Evolutionary conservation across 1,140 invertebrate species (phyloP).

Genomic region (Drosophila tsacasi): DNA sequence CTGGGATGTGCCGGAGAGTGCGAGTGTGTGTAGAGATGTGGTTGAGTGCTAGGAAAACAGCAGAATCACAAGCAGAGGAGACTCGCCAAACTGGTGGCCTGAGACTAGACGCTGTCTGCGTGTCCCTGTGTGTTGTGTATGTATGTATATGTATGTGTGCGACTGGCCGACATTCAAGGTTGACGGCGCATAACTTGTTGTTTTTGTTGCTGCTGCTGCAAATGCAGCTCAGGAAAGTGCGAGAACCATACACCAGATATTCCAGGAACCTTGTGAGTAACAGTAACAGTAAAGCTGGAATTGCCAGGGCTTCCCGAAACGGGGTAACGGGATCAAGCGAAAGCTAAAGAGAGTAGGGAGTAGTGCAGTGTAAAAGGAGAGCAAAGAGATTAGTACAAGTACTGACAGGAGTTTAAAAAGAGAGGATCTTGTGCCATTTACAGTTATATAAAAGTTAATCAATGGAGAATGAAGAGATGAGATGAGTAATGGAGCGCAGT

Average conservation of each 20-base stretch:
- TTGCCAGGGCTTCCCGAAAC: slow-evolving; percentile 24
- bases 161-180: slow-evolving; percentile 79
- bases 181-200: slow-evolving; percentile 70
- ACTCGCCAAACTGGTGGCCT: slow-evolving; percentile 57
- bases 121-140: slow-evolving; percentile 11
- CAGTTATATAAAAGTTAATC: slow-evolving; percentile 46
- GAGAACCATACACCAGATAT: slow-evolving; percentile 10
- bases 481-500: neutral
- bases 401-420: neutral
- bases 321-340: slow-evolving; percentile 21
- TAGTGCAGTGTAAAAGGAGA: neutral
- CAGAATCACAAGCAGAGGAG: slow-evolving; percentile 15
- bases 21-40: slow-evolving; percentile 7
- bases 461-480: neutral
- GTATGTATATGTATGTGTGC: slow-evolving; percentile 47
- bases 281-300: slow-evolving; percentile 21
- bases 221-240: slow-evolving; percentile 26
- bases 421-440: slow-evolving; percentile 39
- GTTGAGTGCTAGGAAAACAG: slow-evolving; percentile 47
- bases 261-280: slow-evolving; percentile 8
- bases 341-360: neutral
- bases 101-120: slow-evolving; percentile 35
- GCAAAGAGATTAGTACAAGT: neutral
- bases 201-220: slow-evolving; percentile 53
- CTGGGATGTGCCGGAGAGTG: slow-evolving; percentile 11